Evolutionary conservation across 2,113 vertebrate genomes (phyloP).

Genomic region (Psittacus erithacus): DNA sequence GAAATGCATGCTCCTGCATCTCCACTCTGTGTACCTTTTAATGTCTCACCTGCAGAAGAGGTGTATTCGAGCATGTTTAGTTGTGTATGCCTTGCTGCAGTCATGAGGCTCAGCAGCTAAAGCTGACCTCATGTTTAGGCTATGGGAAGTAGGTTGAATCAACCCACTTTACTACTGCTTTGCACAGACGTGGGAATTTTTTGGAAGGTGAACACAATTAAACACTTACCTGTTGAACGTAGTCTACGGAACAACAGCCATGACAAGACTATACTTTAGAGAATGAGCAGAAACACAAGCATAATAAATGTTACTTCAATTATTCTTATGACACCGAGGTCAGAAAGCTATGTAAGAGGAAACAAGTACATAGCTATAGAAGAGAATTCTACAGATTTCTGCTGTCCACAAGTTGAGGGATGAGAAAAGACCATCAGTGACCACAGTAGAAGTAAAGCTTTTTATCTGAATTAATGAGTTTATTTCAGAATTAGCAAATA

Average conservation of each 20-base stretch:
- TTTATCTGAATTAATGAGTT: neutral
- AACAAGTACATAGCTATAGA: neutral
- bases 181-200: neutral
- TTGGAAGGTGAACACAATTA: neutral
- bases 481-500: neutral
- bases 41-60: neutral
- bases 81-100: neutral
- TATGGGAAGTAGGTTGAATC: neutral
- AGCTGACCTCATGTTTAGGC: neutral
- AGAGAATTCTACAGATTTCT: neutral
- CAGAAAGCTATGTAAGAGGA: neutral
- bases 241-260: neutral
- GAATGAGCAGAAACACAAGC: neutral
- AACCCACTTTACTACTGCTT: neutral
- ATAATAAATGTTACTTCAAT: neutral
- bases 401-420: neutral
- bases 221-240: neutral
- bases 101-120: neutral
- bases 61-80: neutral
- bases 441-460: neutral
- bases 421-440: neutral
- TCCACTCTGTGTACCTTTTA: neutral
- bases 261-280: neutral
- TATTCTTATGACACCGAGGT: neutral
- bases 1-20: neutral